These are phyloP conservation scores for Falco punctatus DNA, from an alignment of 2,113 vertebrate genomes.

Conservation along the genomic window DNA sequence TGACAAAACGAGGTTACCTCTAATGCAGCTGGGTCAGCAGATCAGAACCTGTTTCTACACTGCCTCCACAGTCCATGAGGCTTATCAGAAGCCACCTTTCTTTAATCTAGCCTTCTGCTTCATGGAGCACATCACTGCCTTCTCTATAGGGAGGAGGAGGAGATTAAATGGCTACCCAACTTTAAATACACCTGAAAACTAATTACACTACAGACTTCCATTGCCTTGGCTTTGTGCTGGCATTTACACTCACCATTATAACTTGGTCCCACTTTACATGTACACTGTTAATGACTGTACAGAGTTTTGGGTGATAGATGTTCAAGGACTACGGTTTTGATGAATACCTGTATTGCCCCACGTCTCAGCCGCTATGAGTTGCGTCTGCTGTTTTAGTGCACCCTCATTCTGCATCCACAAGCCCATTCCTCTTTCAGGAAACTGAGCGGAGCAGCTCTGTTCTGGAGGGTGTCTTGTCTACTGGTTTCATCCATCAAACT, in stretches of 20 bases:
- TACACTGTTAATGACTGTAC: fast-evolving
- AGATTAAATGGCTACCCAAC: not conserved
- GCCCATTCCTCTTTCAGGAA: not conserved
- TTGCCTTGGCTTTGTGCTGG: not conserved
- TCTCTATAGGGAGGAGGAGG: fast-evolving
- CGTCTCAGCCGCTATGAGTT: fast-evolving
- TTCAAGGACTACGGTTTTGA: not conserved
- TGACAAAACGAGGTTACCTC: not conserved
- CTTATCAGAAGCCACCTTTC: not conserved
- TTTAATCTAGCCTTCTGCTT: not conserved
- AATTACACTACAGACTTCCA: not conserved
- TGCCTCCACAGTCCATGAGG: not conserved
- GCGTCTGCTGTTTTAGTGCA: not conserved
- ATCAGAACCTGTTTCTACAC: not conserved
- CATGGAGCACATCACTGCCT: not conserved
- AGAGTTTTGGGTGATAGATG: not conserved
- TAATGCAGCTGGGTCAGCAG: conserved; percentile 8
- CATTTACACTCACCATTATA: fast-evolving
- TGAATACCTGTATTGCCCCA: not conserved
- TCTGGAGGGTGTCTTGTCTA: not conserved
- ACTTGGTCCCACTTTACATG: fast-evolving
- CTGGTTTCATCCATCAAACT: not conserved
- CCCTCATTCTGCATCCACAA: not conserved
- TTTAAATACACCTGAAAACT: not conserved
- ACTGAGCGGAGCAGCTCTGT: not conserved